These are phyloP conservation scores for Epinotia bilunana DNA, from an alignment of 2,888 invertebrate species.

Conservation along the genomic window DNA sequence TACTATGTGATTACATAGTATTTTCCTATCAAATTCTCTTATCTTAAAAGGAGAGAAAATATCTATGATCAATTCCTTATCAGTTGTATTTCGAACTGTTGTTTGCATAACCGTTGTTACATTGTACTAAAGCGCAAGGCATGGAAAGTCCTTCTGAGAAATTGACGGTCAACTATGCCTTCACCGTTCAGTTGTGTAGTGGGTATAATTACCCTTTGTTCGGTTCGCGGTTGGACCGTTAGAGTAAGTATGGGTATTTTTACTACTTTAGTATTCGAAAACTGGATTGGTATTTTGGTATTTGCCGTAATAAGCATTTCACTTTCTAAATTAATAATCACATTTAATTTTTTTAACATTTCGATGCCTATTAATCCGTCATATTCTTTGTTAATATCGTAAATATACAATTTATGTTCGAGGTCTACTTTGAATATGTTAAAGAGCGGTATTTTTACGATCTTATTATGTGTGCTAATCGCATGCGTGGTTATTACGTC, in stretches of 20 bases:
- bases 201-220: conserved; percentile 4
- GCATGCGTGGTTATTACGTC: conserved; percentile 1
- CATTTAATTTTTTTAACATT: not conserved
- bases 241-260: not conserved
- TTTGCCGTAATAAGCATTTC: not conserved
- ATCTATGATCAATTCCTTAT: not conserved
- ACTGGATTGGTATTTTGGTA: not conserved
- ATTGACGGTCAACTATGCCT: not conserved
- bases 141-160: not conserved
- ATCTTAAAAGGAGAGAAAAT: not conserved
- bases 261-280: not conserved
- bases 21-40: not conserved
- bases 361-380: not conserved
- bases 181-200: not conserved
- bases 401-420: conserved; percentile 9
- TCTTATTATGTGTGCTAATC: not conserved
- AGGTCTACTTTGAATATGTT: not conserved
- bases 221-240: not conserved
- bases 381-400: not conserved
- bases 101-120: not conserved
- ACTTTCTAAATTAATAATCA: not conserved
- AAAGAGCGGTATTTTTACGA: conserved; percentile 8
- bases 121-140: not conserved
- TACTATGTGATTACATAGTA: not conserved
- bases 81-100: not conserved